Percentiles rank a stretch among this genome's conserved stretches.
Evolutionary conservation across 2,797 vertebrate genomes (phyloP).

Genomic region (Poeciliopsis infans): DNA sequence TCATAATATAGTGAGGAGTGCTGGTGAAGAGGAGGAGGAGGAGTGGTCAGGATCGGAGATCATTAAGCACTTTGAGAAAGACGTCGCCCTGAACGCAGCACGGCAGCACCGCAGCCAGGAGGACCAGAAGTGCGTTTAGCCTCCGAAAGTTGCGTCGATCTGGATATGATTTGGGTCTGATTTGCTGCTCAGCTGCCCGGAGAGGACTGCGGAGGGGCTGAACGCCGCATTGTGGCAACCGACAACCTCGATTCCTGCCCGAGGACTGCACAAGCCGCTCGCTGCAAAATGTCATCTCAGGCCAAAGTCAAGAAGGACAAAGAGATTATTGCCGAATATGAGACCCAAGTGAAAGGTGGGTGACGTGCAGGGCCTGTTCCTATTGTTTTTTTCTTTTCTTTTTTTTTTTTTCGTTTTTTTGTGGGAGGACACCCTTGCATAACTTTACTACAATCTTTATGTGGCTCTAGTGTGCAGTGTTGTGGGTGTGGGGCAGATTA

Average conservation of each 20-base stretch:
- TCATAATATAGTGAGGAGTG: conserved; percentile 37
- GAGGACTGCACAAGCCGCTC: conserved; percentile 63
- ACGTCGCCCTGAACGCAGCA: conserved; percentile 57
- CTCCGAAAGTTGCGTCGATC: conserved; percentile 55
- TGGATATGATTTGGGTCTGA: conserved; percentile 55
- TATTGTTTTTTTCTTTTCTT: conserved; percentile 26
- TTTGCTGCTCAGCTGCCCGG: conserved; percentile 45
- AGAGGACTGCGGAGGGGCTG: conserved; percentile 48
- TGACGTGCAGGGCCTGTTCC: conserved; percentile 47
- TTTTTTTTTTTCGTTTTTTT: conserved; percentile 10
- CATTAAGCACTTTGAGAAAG: conserved; percentile 56
- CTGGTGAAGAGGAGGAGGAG: conserved; percentile 38
- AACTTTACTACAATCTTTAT: conserved; percentile 66
- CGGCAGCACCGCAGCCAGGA: conserved; percentile 29
- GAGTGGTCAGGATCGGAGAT: conserved; percentile 57
- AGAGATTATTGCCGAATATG: conserved; percentile 94
- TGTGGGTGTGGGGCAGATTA: conserved; percentile 51
- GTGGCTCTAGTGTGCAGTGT: conserved; percentile 42
- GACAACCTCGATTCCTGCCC: conserved; percentile 59
- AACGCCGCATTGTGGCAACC: conserved; percentile 55
- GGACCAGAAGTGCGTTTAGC: conserved; percentile 58
- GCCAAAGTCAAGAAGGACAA: conserved; percentile 96
- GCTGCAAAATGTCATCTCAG: conserved; percentile 87
- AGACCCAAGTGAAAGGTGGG: conserved; percentile 95
- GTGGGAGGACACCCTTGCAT: conserved; percentile 62